A percentile compares a stretch with the other conserved stretches of the same genome.
These are phyloP conservation scores for Pollenia griseotomentosa DNA, from an alignment of 2,888 invertebrate species.

Conservation along the genomic window DNA sequence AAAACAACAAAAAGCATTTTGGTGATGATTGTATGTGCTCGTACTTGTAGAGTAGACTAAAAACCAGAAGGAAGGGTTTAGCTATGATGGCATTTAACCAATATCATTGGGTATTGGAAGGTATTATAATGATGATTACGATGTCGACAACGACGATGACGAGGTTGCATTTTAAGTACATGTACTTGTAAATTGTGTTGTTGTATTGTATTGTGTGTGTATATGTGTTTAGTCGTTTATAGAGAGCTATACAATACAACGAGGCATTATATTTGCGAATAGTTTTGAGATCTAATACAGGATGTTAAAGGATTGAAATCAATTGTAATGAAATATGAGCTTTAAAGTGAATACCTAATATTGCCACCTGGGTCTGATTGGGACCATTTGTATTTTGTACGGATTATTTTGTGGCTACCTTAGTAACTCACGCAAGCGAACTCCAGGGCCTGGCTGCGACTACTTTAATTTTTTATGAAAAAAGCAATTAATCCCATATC, in stretches of 20 bases:
- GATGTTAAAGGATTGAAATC: background rate
- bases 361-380: no score
- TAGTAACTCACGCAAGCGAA: no score
- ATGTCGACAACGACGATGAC: constrained; percentile 32
- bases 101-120: constrained; percentile 18
- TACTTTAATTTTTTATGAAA: no score
- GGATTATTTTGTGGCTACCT: no score
- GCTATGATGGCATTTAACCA: background rate
- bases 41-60: background rate
- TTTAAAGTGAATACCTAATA: no score
- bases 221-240: background rate
- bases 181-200: constrained; percentile 51
- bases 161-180: constrained; percentile 59
- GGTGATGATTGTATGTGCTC: constrained; percentile 16
- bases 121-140: constrained; percentile 37
- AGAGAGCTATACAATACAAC: constrained; percentile 14
- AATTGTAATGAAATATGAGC: background rate
- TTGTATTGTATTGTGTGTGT: constrained; percentile 37
- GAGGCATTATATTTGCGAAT: constrained; percentile 23
- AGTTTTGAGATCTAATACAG: background rate
- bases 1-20: constrained; percentile 28
- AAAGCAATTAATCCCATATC: no score
- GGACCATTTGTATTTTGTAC: no score
- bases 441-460: no score
- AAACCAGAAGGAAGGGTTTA: background rate